Base-by-base conservation (phyloP, 2,113 vertebrate species). In the Anguilla japonica region DNA sequence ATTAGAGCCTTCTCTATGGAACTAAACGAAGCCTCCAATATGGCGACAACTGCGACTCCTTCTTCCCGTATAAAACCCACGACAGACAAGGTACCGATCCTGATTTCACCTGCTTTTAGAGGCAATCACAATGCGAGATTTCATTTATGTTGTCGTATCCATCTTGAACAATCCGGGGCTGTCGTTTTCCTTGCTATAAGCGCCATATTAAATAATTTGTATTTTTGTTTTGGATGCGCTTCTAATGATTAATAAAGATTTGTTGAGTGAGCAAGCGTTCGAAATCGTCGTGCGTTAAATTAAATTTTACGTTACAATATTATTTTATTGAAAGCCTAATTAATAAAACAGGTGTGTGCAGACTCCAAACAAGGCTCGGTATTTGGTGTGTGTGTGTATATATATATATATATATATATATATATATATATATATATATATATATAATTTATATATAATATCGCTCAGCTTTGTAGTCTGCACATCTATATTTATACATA, bases 31-130 rank as follows among this genome's bases (percentile, higher is more conserved):
- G 26, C 81, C 82, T 88, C 82, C 87, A 89, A 89, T 83, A 89
- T 89, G 88, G 88, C 88, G 88, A 89, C 82, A 86, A 84, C 87
- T 87, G 87, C 88, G 83, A 81, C 79, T 87, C 39, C 80, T 56
- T 46, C 84, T 83, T 40, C 41, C 50, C 46, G 79, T 89, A 41
- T 80, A 60, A 80, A 67, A 87, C 53, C 88, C 63, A 50, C 80
- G 29, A 81, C 79, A 57, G 82, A 26, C 84, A 85, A 83, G 84
- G 85, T 85, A 85, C 63, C 63, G 26, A 87, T 87, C 86, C 29
- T 41, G 67, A 53, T 79, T 50, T 20, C 26, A 46, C 71, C 71
- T 88, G 63, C 71, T 29, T 34, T 34, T 13, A 29, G 9, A 34
- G 71, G 9, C n/a, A 75, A 26, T 75, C 71, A 75, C 26, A 13